Evolutionary conservation across 2,797 vertebrate genomes (phyloP).

Genomic region (Myotis vivesi): DNA sequence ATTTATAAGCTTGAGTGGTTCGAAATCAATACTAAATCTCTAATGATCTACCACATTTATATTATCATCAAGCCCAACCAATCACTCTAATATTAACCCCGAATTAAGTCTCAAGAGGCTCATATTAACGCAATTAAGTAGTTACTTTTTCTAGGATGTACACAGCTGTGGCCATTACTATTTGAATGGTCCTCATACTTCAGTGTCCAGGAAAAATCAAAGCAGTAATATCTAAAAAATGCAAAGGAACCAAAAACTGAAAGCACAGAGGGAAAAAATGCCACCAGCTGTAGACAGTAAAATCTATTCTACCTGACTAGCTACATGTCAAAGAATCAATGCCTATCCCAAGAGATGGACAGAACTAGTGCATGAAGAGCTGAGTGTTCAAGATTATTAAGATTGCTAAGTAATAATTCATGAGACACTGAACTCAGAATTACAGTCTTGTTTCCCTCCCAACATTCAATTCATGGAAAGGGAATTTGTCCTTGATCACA

Average conservation of each 20-base stretch:
- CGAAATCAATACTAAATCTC: slow-evolving; percentile 49
- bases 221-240: slow-evolving; percentile 16
- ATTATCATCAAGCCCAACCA: slow-evolving; percentile 11
- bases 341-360: slow-evolving; percentile 40
- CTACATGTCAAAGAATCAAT: slow-evolving; percentile 61
- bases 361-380: slow-evolving; percentile 29
- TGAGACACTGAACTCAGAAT: slow-evolving; percentile 25
- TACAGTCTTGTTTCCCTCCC: not conserved
- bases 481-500: slow-evolving; percentile 45
- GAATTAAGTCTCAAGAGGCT: not conserved
- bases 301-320: slow-evolving; percentile 65
- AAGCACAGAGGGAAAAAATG: slow-evolving; percentile 50
- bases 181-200: slow-evolving; percentile 21
- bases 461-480: not conserved
- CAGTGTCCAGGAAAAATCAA: slow-evolving; percentile 36
- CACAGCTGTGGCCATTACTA: slow-evolving; percentile 39
- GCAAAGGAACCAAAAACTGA: slow-evolving; percentile 14
- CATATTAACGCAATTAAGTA: slow-evolving; percentile 49
- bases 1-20: slow-evolving; percentile 10
- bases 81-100: not conserved
- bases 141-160: slow-evolving; percentile 49
- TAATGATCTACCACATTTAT: not conserved
- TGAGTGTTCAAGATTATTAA: slow-evolving; percentile 59
- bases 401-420: slow-evolving; percentile 56
- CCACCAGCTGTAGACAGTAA: slow-evolving; percentile 60